Conservation (phyloP, 2,888 invertebrate genomes). For the Notodonta dromedarius region DNA sequence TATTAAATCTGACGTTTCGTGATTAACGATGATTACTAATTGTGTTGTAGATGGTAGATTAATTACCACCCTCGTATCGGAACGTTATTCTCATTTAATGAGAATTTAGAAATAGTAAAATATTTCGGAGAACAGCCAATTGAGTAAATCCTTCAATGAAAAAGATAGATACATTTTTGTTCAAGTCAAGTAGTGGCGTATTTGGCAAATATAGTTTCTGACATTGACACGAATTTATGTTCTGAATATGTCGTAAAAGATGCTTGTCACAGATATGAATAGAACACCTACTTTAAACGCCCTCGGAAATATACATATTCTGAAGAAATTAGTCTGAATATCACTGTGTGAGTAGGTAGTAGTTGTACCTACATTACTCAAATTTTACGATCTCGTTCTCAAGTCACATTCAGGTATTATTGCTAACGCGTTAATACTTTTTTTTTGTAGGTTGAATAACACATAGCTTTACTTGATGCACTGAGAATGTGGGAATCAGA, state of each 20-base stretch:
- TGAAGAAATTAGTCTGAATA: conserved; percentile 3
- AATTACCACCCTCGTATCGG: not conserved
- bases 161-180: not conserved
- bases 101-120: not conserved
- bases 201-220: conserved; percentile 9
- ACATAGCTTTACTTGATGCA: too few relatives aligned
- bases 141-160: not conserved
- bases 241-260: not conserved
- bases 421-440: too few relatives aligned
- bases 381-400: too few relatives aligned
- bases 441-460: too few relatives aligned
- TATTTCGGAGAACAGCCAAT: not conserved
- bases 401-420: too few relatives aligned
- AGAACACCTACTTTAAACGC: conserved; percentile 4
- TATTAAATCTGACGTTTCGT: not conserved
- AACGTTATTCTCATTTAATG: not conserved
- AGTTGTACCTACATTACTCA: not conserved
- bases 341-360: not conserved
- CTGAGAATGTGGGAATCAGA: too few relatives aligned
- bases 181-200: conserved; percentile 3
- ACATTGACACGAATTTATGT: conserved; percentile 10
- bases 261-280: conserved; percentile 5
- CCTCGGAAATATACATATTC: conserved; percentile 2
- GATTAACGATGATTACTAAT: conserved; percentile 5
- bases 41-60: not conserved